Conservation (phyloP, 2,888 invertebrate species). For the Lasius platythorax region DNA sequence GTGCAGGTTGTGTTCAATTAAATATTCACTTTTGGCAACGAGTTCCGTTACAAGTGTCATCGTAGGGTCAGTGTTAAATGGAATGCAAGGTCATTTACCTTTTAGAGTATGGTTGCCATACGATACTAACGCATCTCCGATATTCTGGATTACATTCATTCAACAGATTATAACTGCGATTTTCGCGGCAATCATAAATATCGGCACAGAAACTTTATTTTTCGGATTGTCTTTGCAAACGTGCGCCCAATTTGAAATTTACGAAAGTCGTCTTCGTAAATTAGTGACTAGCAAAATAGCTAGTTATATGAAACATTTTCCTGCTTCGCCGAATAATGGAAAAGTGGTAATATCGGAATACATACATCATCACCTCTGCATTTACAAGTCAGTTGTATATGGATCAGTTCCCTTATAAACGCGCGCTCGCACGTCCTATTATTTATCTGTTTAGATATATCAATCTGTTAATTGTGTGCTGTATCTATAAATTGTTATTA, state of each 20-base stretch:
- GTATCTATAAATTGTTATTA: background rate
- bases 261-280: conserved; percentile 63
- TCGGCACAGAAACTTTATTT: conserved; percentile 72
- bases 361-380: conserved; percentile 6
- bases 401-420: no score
- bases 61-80: background rate
- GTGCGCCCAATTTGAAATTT: conserved; percentile 74
- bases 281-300: background rate
- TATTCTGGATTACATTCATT: background rate
- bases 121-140: background rate
- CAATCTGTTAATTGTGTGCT: background rate
- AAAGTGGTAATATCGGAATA: background rate
- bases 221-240: conserved; percentile 64
- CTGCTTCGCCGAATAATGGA: background rate
- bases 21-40: background rate
- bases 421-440: no score
- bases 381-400: conserved; percentile 5
- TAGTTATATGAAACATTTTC: background rate
- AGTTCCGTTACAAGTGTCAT: background rate
- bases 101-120: conserved; percentile 21
- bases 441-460: background rate
- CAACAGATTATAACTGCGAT: background rate
- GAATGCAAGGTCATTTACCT: conserved; percentile 6
- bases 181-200: conserved; percentile 54
- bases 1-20: background rate